Evolutionary conservation across 2,797 vertebrate genomes (phyloP).

Genomic region (Oreonectes daqikongensis): DNA sequence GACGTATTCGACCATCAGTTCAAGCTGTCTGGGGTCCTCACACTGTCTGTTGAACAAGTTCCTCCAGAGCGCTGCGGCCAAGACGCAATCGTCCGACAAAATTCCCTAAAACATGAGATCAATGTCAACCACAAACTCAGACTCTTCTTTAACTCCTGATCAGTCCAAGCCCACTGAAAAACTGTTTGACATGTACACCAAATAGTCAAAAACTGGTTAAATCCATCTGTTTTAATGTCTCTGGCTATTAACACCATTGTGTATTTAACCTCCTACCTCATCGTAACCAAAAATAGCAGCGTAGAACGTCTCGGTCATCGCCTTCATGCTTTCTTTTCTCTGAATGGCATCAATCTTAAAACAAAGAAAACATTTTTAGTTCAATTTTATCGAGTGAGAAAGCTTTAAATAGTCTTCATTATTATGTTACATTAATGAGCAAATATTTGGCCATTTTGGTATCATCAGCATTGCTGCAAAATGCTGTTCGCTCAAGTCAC

Average conservation of each 20-base stretch:
- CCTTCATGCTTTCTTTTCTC: constrained; percentile 85
- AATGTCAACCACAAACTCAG: neutral
- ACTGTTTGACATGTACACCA: no score
- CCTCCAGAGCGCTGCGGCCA: constrained; percentile 94
- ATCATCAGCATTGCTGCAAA: neutral
- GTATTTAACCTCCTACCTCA: constrained; percentile 84
- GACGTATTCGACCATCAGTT: constrained; percentile 91
- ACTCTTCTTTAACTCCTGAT: neutral
- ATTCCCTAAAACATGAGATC: constrained; percentile 80
- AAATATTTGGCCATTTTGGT: neutral
- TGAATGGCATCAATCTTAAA: constrained; percentile 85
- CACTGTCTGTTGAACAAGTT: constrained; percentile 89
- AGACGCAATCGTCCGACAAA: constrained; percentile 86
- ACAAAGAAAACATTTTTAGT: neutral
- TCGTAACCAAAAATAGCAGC: constrained; percentile 96
- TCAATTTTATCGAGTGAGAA: neutral
- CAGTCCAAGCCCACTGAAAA: neutral
- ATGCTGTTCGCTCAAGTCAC: neutral
- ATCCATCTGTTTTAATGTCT: no score
- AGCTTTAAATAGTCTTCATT: neutral
- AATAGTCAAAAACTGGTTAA: no score
- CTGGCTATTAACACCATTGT: no score
- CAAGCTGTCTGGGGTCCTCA: constrained; percentile 88
- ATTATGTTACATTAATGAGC: neutral
- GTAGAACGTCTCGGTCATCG: constrained; percentile 93